Base-by-base conservation (phyloP, 2,888 invertebrate genomes). In the Melanophora roralis region DNA sequence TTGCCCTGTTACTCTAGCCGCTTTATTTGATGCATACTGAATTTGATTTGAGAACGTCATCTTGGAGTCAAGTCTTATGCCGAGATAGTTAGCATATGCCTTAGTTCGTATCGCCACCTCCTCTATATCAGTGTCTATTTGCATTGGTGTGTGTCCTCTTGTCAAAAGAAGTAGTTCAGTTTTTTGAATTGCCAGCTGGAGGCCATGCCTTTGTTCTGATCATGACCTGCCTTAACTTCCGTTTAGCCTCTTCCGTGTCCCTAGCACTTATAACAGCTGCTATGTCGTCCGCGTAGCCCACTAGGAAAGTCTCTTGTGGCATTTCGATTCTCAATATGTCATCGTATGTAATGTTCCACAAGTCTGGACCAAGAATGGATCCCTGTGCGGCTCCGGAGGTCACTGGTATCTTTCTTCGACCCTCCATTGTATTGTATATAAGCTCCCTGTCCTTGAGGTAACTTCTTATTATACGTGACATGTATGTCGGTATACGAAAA, bases 301-400 rank as follows among this genome's bases (percentile, higher is more conserved):
- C 51, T 7, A 53, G 57, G 16, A 21, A 12, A 6, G 36, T 21
- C 8, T 57, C 57, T 1, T 16, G 12, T 12, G n/a, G 38, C 36
- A 21, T 21, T 36, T 55, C 16, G 40, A 40, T 40, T 8, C 45
- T 14, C 6, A 78, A 8, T 21, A 73, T 78, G 8, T 62, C 62
- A 11, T 78, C 73, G 21, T 78, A 78, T 32, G 51, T 64, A 3
- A 36, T 49, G 21, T 78, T 74, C 78, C 74, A 74, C 1, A 78
- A 55, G 34, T 78, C 73, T 36, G 51, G 62, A 1, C 62, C 47
- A 2, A 64, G 62, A 12, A 64, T 68, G 1, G 62, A 78, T 7
- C 55, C 68, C 14, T 73, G 68, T 11, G 68, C 73, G 62, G 65
- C 62, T 11, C 72, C 69, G n/a, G 69, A 57, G 6, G 74, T 74